Evolutionary conservation across 2,797 vertebrate genomes (phyloP).

Genomic region (Euphonia xanthogaster): DNA sequence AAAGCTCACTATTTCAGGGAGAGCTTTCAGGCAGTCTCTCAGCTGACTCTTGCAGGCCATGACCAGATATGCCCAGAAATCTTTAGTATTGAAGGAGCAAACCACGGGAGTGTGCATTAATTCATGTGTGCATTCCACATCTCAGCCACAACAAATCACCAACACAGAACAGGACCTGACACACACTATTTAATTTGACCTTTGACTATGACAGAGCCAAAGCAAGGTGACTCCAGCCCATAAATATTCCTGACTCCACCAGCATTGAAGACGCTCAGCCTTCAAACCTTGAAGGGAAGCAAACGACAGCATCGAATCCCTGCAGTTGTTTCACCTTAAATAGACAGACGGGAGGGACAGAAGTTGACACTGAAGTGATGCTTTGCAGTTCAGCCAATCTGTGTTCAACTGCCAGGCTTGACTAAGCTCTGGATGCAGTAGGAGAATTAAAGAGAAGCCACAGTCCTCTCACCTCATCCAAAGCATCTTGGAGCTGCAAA

Average conservation of each 20-base stretch:
- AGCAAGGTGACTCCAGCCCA: not conserved
- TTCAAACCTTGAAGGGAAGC: not conserved
- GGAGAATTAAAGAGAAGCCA: not conserved
- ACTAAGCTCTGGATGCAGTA: not conserved
- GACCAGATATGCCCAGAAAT: not conserved
- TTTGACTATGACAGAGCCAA: fast-evolving
- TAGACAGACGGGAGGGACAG: not conserved
- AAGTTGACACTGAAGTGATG: not conserved
- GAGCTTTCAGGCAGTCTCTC: not conserved
- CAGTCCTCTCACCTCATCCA: not conserved
- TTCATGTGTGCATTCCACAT: fast-evolving
- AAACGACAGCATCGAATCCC: fast-evolving
- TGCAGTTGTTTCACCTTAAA: not conserved
- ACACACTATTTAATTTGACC: not conserved
- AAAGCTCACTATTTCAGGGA: not conserved
- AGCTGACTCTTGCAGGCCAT: not conserved
- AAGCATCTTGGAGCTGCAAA: not conserved
- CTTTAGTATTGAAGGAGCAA: not conserved
- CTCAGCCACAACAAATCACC: not conserved
- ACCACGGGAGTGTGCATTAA: not conserved
- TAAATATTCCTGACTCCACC: not conserved
- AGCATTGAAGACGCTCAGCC: not conserved
- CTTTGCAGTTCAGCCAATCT: not conserved
- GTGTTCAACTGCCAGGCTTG: not conserved
- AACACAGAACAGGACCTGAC: fast-evolving